Base-by-base conservation (phyloP, 2,797 vertebrate genomes). In the Chiropotes sagulatus region DNA sequence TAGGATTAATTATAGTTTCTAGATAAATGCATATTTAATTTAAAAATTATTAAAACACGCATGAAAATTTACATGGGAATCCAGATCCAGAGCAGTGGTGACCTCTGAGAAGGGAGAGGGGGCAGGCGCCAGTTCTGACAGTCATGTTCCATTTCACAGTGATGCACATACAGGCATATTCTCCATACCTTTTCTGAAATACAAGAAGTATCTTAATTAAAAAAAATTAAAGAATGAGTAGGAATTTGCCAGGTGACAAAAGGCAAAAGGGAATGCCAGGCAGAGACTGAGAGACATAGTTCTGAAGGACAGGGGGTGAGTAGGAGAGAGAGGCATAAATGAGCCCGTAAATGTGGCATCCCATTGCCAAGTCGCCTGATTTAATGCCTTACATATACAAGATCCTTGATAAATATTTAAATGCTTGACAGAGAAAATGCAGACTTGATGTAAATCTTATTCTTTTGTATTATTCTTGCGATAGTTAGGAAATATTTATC, bases 131-230 rank as follows among this genome's bases (percentile, higher is more conserved):
- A n/a, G 0, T 50, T 41, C 48, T 14, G 73, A 17, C 44, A n/a
- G 33, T 30, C 28, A 14, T 36, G 39, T 73, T 57, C 83, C 22
- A 67, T 67, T 80, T 85, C 79, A 10, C 58, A 48, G 19, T 70
- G 17, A 36, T 81, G 6, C 9, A 15, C 52, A 36, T 20, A 36
- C 28, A 83, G 39, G 28, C 24, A 12, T 26, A 50, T 20, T 94
- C 20, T 86, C 39, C 17, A 57, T 72, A 7, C 7, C 15, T 28
- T 73, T 82, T 83, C 73, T 85, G 39, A 46, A 41, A 57, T 82
- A 73, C 12, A n/a, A 79, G 41, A 88, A 54, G 41, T 88, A 90
- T 54, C 52, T 79, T 57, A 48, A 83, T 48, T 94, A 22, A 83
- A 96, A 79, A 61, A 5, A 0, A 4, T 2, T 24, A 73, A 57